Conservation (phyloP, 2,888 invertebrate genomes). For the Hipparchia sbordonii region DNA sequence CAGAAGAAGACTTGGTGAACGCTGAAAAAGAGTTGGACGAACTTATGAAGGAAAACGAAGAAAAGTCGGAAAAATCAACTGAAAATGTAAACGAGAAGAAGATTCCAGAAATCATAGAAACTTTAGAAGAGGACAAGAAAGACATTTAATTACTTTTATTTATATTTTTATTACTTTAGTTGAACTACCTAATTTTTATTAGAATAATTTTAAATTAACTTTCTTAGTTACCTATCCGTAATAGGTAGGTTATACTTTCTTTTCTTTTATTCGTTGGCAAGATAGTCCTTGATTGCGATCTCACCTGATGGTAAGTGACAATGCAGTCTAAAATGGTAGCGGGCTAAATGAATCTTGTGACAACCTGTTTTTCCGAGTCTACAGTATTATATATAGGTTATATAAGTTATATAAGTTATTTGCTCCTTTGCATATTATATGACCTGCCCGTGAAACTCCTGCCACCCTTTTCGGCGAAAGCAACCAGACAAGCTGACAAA, state of each 20-base stretch:
- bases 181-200: not conserved
- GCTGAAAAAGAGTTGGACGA: constrained; percentile 69
- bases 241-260: not conserved
- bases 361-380: not conserved
- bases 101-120: constrained; percentile 23
- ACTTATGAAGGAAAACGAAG: constrained; percentile 58
- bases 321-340: no score
- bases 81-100: constrained; percentile 39
- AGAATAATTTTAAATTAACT: not conserved
- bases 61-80: constrained; percentile 40
- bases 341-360: not conserved
- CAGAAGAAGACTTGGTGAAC: constrained; percentile 72
- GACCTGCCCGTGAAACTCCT: not conserved
- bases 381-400: no score
- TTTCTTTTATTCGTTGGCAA: no score
- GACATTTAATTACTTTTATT: constrained; percentile 38
- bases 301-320: no score
- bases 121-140: constrained; percentile 36
- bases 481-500: not conserved
- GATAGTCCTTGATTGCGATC: no score
- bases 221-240: not conserved
- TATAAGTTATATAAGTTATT: no score
- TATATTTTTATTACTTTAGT: no score
- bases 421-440: no score
- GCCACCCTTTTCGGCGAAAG: no score